Base-by-base conservation (phyloP, 2,113 vertebrate species). In the Platycercus adscitus region DNA sequence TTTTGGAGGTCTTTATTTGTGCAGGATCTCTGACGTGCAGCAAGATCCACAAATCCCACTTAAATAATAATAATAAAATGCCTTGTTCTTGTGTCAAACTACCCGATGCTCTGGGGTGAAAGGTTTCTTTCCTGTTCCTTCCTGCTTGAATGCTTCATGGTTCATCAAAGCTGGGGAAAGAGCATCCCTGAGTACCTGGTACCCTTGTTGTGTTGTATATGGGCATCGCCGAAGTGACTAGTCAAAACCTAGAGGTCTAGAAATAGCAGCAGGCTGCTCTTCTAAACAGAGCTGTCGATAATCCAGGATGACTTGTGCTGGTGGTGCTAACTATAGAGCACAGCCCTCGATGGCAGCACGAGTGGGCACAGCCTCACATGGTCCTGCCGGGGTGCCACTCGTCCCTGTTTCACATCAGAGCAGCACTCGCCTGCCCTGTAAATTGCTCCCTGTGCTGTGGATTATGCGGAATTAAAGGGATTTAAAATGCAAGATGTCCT, bases 401-500 rank as follows among this genome's bases (percentile, higher is more conserved):
- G 8, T 58, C 90, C 76, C 83, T 52, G 6, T 70, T 86, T 80
- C 88, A 29, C 75, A 65, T 56, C 80, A 52, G 19, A 73, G 88
- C 81, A 63, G 49, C 60, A 0, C 44, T 58, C 49, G 20, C 75
- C 78, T 71, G 63, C 4, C 87, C 83, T 81, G 49, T 47, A 50
- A 75, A 86, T 66, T 83, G 84, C 86, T 88, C 60, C 61, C 83
- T 47, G 60, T 43, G 69, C 64, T 41, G 70, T 3, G n/a, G 95
- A 96, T 97, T 97, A 96, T 20, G 87, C 25, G 86, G 91, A 89
- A 97, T 98, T 97, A 96, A 91, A 95, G 94, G 81, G 91, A 79
- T 92, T 97, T 91, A 53, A 64, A 96, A 86, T 39, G 93, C 96
- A 97, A 96, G 97, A 96, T 97, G 95, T 93, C 93, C 97, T 81